Base-by-base conservation (phyloP, 2,113 vertebrate species). In the Lathamus discolor region DNA sequence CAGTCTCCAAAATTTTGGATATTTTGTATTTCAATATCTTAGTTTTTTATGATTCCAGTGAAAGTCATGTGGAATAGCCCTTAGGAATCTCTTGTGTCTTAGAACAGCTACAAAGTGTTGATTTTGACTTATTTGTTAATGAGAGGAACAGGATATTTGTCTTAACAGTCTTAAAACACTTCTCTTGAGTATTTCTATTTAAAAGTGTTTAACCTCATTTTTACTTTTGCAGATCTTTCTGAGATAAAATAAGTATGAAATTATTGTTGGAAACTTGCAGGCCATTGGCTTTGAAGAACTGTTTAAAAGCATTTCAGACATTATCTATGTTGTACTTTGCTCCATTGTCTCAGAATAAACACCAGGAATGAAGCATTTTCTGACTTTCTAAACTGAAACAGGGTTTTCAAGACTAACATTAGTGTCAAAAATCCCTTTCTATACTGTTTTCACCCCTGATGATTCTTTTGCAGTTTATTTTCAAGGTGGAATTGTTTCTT, bases 361-460 rank as follows among this genome's bases (percentile, higher is more conserved):
- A 19, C 18, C 54, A 52, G 79, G 33, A 93, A 67, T 1, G 8
- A 77, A 64, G 8, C 16, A 25, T 31, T 3, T 89, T 80, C 20
- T 52, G n/a, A 29, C 43, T 87, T 87, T 33, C 25, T 84, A 55
- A 90, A 68, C 24, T 3, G 4, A 64, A 94, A 22, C 17, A n/a
- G 33, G n/a, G 10, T 76, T 88, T 72, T 72, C 11, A 51, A 72
- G 52, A 37, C 15, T 54, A 29, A 35, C 54, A 12, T 55, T 74
- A 63, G 27, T 73, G 49, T 78, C 35, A 19, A 57, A 57, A 83
- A 51, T 7, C 17, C 12, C 17, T 33, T 14, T 62, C 7, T 82
- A 1, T 49, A 3, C n/a, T 0, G 1, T 37, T 82, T 27, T 69
- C 6, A 4, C 22, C 13, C 15, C 33, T 12, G 23, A 1, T 41